Evolutionary conservation across 2,797 vertebrate genomes (phyloP).

Genomic region (Ficedula albicollis): DNA sequence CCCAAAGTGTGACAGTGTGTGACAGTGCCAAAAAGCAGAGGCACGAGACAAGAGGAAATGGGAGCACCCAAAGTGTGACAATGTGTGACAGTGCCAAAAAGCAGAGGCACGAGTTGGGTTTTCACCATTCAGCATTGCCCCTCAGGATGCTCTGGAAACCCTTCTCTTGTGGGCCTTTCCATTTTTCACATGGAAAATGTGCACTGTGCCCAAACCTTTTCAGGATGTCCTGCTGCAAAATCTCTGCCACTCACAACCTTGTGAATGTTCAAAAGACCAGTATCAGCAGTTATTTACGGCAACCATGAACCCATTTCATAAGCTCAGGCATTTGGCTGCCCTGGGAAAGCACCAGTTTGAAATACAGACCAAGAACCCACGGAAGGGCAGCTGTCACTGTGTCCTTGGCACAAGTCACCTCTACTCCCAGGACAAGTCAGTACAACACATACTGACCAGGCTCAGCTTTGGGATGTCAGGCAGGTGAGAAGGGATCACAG

Average conservation of each 20-base stretch:
- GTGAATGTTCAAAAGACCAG: neutral
- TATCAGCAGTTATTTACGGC: neutral
- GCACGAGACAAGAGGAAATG: neutral
- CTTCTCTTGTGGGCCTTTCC: neutral
- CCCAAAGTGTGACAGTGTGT: neutral
- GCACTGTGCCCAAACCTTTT: neutral
- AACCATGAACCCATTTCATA: neutral
- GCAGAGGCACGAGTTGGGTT: rapidly evolving
- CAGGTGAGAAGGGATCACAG: neutral
- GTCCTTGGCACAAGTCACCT: neutral
- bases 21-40: neutral
- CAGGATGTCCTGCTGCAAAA: neutral
- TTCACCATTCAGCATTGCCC: neutral
- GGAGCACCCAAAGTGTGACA: neutral
- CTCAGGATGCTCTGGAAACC: neutral
- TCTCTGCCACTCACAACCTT: neutral
- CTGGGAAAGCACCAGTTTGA: neutral
- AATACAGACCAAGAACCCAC: neutral
- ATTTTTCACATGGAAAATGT: neutral
- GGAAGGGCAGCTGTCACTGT: neutral
- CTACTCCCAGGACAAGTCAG: neutral
- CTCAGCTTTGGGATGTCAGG: neutral
- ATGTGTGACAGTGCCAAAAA: neutral
- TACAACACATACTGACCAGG: neutral
- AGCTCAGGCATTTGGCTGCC: neutral